These are phyloP conservation scores for Amphipyra berbera DNA, from an alignment of 2,888 invertebrate species.

Conservation along the genomic window DNA sequence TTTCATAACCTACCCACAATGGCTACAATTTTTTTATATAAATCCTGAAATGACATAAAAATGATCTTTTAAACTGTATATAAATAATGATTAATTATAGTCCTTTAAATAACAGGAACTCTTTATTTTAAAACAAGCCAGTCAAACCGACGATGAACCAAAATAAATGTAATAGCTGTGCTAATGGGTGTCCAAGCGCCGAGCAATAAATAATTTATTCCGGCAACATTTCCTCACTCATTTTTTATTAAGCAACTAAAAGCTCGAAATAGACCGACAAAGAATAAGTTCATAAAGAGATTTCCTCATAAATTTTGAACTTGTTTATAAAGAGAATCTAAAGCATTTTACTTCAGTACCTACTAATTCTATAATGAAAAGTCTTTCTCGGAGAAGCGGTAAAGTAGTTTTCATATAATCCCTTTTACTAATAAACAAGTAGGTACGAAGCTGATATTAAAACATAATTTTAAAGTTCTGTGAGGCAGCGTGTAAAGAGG, in stretches of 20 bases:
- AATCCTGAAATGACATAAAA: no score
- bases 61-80: no score
- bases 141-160: slow-evolving; percentile 56
- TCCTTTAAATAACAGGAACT: slow-evolving; percentile 7
- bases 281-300: slow-evolving; percentile 47
- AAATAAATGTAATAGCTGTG: slow-evolving; percentile 72
- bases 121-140: slow-evolving; percentile 35
- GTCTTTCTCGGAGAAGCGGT: slow-evolving; percentile 6
- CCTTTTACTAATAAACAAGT: slow-evolving; percentile 19
- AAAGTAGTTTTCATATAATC: slow-evolving; percentile 36
- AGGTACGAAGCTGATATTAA: slow-evolving; percentile 29
- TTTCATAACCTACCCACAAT: not conserved
- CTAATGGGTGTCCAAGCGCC: slow-evolving; percentile 73
- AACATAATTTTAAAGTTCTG: slow-evolving; percentile 34
- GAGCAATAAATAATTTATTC: slow-evolving; percentile 76
- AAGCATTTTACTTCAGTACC: slow-evolving; percentile 34
- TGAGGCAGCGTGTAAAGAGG: slow-evolving; percentile 24
- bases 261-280: slow-evolving; percentile 57
- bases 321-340: slow-evolving; percentile 22
- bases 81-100: not conserved
- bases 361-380: slow-evolving; percentile 39
- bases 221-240: slow-evolving; percentile 64
- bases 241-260: slow-evolving; percentile 74
- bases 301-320: slow-evolving; percentile 47
- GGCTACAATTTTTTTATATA: no score